A percentile compares a stretch with the other conserved stretches of the same genome.
These are phyloP conservation scores for Deroplatys truncata DNA, from an alignment of 2,888 invertebrate species.

Conservation along the genomic window DNA sequence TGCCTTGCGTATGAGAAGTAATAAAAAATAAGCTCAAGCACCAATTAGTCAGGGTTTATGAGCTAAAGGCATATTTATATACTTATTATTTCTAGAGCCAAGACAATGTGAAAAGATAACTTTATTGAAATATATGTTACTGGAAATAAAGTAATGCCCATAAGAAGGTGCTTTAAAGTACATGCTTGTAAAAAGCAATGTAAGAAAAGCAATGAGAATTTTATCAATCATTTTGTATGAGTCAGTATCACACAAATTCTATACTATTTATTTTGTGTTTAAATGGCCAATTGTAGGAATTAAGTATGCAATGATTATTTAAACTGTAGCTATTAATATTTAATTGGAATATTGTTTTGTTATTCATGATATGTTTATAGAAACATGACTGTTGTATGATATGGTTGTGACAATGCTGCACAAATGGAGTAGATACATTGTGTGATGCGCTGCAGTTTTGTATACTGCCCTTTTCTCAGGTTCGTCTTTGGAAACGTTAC, in stretches of 20 bases:
- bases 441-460: neutral
- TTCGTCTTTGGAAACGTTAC: neutral
- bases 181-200: neutral
- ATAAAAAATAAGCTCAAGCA: neutral
- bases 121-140: neutral
- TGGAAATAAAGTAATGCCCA: neutral
- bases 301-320: neutral
- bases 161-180: neutral
- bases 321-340: neutral
- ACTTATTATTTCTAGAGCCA: neutral
- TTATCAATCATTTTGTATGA: neutral
- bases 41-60: neutral
- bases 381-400: neutral
- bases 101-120: neutral
- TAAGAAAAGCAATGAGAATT: neutral
- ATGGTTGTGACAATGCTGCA: neutral
- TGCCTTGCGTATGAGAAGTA: neutral
- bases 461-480: neutral
- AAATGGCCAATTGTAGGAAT: neutral
- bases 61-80: neutral
- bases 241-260: neutral
- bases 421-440: neutral
- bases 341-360: neutral
- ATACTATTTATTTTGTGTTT: neutral
- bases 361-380: neutral